Percentiles rank a stretch among this genome's conserved stretches.
These are phyloP conservation scores for Toxonevra muliebris DNA, from an alignment of 2,888 invertebrate species.

Conservation along the genomic window DNA sequence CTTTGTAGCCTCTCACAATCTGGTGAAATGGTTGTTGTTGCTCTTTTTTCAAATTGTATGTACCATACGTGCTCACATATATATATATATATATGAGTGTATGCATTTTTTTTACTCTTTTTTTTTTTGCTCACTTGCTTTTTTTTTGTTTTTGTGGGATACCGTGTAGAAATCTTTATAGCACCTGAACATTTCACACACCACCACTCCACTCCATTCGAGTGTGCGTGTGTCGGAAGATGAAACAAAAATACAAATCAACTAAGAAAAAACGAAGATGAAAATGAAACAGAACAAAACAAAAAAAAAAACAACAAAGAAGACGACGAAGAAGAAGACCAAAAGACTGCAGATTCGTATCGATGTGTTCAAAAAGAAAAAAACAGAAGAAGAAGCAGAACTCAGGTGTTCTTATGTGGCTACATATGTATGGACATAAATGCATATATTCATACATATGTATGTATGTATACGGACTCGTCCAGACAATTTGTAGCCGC, in stretches of 20 bases:
- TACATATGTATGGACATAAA: no score
- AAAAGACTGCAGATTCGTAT: not conserved
- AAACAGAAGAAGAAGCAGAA: not conserved
- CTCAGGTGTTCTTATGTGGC: slow-evolving; percentile 22
- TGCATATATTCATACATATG: no score
- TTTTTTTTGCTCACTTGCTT: not conserved
- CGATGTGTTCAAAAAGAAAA: not conserved
- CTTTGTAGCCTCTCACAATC: not conserved
- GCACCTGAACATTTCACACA: no score
- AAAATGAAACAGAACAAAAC: not conserved
- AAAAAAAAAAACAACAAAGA: not conserved
- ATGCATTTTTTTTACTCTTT: not conserved
- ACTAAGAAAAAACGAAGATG: not conserved
- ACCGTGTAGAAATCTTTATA: not conserved
- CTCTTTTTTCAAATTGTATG: not conserved
- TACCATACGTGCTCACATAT: not conserved
- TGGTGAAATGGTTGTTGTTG: not conserved
- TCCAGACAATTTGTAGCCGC: slow-evolving; percentile 54
- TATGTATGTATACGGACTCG: not conserved
- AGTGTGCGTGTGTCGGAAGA: slow-evolving; percentile 1
- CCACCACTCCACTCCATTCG: not conserved
- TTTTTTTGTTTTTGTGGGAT: not conserved
- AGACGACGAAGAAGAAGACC: not conserved
- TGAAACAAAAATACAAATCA: not conserved
- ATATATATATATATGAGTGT: not conserved